These are phyloP conservation scores for Sicus ferrugineus DNA, from an alignment of 2,888 invertebrate genomes.

Conservation along the genomic window DNA sequence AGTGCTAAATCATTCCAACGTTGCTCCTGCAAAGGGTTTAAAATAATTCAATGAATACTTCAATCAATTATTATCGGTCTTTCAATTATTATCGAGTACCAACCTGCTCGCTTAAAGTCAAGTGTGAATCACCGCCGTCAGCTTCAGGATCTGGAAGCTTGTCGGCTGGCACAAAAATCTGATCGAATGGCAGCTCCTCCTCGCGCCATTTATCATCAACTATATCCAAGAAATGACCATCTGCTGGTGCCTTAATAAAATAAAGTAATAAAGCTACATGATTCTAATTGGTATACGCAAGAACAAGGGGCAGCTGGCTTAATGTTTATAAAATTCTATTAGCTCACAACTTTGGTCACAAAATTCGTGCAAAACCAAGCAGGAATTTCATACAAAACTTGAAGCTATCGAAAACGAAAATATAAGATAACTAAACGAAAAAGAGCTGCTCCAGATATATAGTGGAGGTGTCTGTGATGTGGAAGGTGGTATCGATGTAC, in stretches of 20 bases:
- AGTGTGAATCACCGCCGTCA: constrained; percentile 88
- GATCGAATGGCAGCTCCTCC: constrained; percentile 83
- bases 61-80: neutral
- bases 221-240: constrained; percentile 64
- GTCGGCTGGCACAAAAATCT: constrained; percentile 82
- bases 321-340: no score
- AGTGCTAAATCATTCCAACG: constrained; percentile 72
- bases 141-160: constrained; percentile 93
- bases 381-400: no score
- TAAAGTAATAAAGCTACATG: no score
- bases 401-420: no score
- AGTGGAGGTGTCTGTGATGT: neutral
- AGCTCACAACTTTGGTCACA: no score
- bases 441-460: neutral
- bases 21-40: constrained; percentile 71
- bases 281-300: neutral
- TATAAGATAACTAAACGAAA: neutral
- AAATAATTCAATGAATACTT: constrained; percentile 16
- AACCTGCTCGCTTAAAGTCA: constrained; percentile 88
- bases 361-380: no score
- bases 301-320: no score
- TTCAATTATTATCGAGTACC: constrained; percentile 45
- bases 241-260: constrained; percentile 56
- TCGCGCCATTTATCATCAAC: constrained; percentile 86
- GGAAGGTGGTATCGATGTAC: neutral